Evolutionary conservation across 2,888 invertebrate genomes (phyloP).

Genomic region (Molorchus minor): DNA sequence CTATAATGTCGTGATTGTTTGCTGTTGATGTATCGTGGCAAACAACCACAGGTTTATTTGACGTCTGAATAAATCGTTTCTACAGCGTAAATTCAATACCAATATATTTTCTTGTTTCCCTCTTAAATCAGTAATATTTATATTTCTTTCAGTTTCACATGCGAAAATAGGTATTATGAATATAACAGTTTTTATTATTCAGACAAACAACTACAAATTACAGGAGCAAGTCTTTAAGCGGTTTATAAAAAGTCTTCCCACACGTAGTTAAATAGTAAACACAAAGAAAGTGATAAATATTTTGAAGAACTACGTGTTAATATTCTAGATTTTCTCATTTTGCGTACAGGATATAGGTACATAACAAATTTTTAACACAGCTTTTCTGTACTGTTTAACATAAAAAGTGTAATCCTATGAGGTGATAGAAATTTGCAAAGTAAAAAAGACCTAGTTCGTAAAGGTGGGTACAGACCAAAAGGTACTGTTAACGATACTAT

Average conservation of each 20-base stretch:
- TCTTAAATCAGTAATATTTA: slow-evolving; percentile 10
- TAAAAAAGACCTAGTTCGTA: too few relatives aligned
- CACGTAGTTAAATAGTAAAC: too few relatives aligned
- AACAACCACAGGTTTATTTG: slow-evolving; percentile 15
- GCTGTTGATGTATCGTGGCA: neutral
- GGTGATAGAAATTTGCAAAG: too few relatives aligned
- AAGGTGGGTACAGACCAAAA: too few relatives aligned
- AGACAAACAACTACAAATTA: neutral
- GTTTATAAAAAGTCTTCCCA: neutral
- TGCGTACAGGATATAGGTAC: too few relatives aligned
- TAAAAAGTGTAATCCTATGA: too few relatives aligned
- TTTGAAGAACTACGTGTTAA: too few relatives aligned
- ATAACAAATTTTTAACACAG: too few relatives aligned
- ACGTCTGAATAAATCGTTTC: slow-evolving; percentile 10
- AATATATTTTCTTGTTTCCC: slow-evolving; percentile 11
- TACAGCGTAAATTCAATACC: slow-evolving; percentile 6
- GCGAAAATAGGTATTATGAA: slow-evolving; percentile 1
- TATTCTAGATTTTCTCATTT: too few relatives aligned
- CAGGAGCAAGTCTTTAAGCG: neutral
- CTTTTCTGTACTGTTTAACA: too few relatives aligned
- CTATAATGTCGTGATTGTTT: neutral
- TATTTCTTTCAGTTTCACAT: slow-evolving; percentile 10
- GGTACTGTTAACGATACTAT: too few relatives aligned
- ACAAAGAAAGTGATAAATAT: too few relatives aligned
- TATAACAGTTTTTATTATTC: slow-evolving; percentile 4